Evolutionary conservation across 2,113 vertebrate species (phyloP).

Genomic region (Cyprinodon brontotheroides): DNA sequence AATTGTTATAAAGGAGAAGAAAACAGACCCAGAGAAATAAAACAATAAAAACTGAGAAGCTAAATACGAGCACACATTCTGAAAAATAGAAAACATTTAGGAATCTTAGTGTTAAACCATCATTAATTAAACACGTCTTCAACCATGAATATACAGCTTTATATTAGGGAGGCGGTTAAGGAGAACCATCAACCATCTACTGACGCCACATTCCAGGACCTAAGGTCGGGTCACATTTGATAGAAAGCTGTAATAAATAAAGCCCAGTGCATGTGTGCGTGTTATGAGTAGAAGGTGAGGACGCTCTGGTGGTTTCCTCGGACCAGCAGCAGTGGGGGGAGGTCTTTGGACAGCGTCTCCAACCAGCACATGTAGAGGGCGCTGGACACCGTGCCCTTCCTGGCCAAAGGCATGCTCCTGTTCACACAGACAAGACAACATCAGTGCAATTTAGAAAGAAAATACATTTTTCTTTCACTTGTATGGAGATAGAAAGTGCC

Average conservation of each 20-base stretch:
- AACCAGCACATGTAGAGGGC: constrained; percentile 98
- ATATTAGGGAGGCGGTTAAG: constrained; percentile 1
- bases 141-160: constrained; percentile 6
- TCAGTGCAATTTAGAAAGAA: no score
- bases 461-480: neutral
- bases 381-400: constrained; percentile 94
- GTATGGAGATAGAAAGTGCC: no score
- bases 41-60: neutral
- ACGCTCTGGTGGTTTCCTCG: constrained; percentile 98
- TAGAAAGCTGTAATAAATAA: constrained; percentile 16
- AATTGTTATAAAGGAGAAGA: constrained; percentile 29
- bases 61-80: constrained; percentile 16
- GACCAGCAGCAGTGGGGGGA: constrained; percentile 92
- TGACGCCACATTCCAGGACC: constrained; percentile 5
- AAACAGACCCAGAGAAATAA: constrained; percentile 5
- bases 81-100: neutral
- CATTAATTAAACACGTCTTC: constrained; percentile 12
- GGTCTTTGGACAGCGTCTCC: constrained; percentile 90
- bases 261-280: constrained; percentile 9
- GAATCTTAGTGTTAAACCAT: neutral
- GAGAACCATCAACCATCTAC: neutral
- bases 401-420: constrained; percentile 94
- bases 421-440: neutral
- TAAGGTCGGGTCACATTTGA: neutral
- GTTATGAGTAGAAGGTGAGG: constrained; percentile 96